Conservation (phyloP, 2,113 vertebrate genomes). For the Megaleporinus macrocephalus region DNA sequence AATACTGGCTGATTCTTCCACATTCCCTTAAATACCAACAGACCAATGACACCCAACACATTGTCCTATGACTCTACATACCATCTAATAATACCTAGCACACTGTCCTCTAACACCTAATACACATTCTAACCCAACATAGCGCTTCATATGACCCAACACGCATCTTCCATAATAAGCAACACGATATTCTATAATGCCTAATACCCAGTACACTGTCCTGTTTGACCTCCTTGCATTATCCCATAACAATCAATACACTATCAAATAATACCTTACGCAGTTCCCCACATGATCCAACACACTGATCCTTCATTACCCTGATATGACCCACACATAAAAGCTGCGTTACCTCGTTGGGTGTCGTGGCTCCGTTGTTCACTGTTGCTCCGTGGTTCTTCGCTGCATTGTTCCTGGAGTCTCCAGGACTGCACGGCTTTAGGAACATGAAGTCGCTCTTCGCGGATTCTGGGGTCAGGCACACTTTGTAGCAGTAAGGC, state of each 20-base stretch:
- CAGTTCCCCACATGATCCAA: not conserved
- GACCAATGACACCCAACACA: too few species aligned
- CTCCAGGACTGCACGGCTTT: slow-evolving; percentile 85
- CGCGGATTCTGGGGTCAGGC: slow-evolving; percentile 86
- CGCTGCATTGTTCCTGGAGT: slow-evolving; percentile 82
- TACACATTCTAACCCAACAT: not conserved
- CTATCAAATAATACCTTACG: not conserved
- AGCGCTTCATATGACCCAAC: too few species aligned
- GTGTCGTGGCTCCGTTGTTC: slow-evolving; percentile 78
- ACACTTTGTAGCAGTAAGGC: slow-evolving; percentile 91
- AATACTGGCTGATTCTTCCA: too few species aligned
- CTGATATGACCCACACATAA: not conserved
- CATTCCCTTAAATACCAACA: too few species aligned
- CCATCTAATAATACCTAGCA: not conserved
- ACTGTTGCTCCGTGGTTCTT: slow-evolving; percentile 75
- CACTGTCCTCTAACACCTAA: not conserved
- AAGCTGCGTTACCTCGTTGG: slow-evolving; percentile 78
- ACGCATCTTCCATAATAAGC: not conserved
- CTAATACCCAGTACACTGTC: not conserved
- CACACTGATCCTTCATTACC: not conserved
- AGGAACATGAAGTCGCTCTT: slow-evolving; percentile 95
- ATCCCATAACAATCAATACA: not conserved
- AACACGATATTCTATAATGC: too few species aligned
- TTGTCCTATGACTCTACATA: not conserved
- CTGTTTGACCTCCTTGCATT: too few species aligned